phyloP scores from a whole-genome alignment of 1,140 invertebrate species.

The Meloidogyne hapla region DNA sequence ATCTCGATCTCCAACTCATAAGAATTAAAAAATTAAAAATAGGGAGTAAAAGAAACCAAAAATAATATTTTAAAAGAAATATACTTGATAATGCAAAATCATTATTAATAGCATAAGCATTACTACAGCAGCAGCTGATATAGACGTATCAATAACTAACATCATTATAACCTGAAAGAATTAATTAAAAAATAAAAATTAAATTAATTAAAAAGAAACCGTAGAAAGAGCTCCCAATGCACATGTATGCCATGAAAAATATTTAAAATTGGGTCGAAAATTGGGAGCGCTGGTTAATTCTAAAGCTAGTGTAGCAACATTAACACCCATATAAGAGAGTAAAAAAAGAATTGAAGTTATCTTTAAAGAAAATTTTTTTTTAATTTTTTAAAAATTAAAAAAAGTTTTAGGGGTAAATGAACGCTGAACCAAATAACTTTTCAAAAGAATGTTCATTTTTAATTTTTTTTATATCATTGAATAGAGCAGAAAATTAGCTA shows the following conservation, averaged over 20 bases:
- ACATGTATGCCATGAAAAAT: conserved; percentile 88
- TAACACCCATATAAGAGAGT: conserved; percentile 89
- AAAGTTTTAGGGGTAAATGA: too few relatives aligned
- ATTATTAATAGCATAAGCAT: conserved; percentile 66
- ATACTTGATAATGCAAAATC: conserved; percentile 59
- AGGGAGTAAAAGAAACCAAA: too few relatives aligned
- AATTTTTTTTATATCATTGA: too few relatives aligned
- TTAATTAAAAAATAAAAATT: neutral
- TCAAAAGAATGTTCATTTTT: too few relatives aligned
- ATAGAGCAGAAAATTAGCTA: too few relatives aligned
- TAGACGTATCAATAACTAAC: conserved; percentile 88
- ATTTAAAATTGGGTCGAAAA: conserved; percentile 92
- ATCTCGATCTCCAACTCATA: too few relatives aligned
- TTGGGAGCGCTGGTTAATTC: conserved; percentile 92
- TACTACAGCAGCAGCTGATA: conserved; percentile 82
- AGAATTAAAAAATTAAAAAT: too few relatives aligned
- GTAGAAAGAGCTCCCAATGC: conserved; percentile 84
- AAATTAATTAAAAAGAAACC: conserved; percentile 84
- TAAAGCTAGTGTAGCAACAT: conserved; percentile 87
- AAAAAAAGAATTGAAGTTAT: conserved; percentile 95
- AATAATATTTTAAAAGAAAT: neutral
- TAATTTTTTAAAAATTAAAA: too few relatives aligned
- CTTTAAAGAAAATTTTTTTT: conserved; percentile 23
- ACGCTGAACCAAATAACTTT: too few relatives aligned
- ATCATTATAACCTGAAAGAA: conserved; percentile 88